Conservation (phyloP, 2,797 vertebrate genomes). For the Rhinophrynus dorsalis region DNA sequence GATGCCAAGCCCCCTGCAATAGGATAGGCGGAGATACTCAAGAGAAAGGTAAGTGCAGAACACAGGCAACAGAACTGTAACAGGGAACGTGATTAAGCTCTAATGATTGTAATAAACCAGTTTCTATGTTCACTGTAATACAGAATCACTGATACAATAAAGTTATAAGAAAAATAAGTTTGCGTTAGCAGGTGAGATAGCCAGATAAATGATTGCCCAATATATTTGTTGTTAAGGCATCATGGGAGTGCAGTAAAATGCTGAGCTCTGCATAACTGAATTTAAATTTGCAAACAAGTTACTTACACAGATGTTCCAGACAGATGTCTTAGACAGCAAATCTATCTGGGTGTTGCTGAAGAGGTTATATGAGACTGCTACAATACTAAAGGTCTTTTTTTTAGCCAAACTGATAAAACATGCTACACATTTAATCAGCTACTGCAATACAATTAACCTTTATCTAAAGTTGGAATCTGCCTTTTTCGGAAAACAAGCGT, state of each 20-base stretch:
- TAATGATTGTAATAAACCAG: too few relatives aligned
- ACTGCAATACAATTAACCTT: slow-evolving; percentile 26
- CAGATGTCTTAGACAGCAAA: slow-evolving; percentile 46
- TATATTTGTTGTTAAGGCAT: slow-evolving; percentile 31
- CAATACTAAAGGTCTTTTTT: slow-evolving; percentile 15
- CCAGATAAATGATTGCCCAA: slow-evolving; percentile 40
- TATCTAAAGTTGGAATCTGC: slow-evolving; percentile 21
- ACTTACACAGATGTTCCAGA: slow-evolving; percentile 41
- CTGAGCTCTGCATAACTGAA: slow-evolving; percentile 38
- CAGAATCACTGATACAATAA: not conserved
- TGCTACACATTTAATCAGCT: slow-evolving; percentile 1
- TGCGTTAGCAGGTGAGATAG: slow-evolving; percentile 14
- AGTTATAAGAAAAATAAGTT: slow-evolving; percentile 15
- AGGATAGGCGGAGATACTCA: too few relatives aligned
- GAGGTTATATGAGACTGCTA: slow-evolving; percentile 22
- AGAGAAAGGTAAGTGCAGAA: too few relatives aligned
- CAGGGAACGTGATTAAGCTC: too few relatives aligned
- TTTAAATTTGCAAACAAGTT: slow-evolving; percentile 30
- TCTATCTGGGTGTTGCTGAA: slow-evolving; percentile 31
- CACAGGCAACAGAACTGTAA: too few relatives aligned
- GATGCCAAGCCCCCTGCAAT: too few relatives aligned
- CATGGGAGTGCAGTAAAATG: slow-evolving; percentile 25
- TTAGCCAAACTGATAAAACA: slow-evolving; percentile 29
- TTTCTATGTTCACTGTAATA: too few relatives aligned
- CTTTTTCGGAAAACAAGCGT: not conserved